A percentile compares a stretch with the other conserved stretches of the same genome.
phyloP scores from a whole-genome alignment of 2,797 vertebrate genomes.

The Synaphobranchus kaupii region DNA sequence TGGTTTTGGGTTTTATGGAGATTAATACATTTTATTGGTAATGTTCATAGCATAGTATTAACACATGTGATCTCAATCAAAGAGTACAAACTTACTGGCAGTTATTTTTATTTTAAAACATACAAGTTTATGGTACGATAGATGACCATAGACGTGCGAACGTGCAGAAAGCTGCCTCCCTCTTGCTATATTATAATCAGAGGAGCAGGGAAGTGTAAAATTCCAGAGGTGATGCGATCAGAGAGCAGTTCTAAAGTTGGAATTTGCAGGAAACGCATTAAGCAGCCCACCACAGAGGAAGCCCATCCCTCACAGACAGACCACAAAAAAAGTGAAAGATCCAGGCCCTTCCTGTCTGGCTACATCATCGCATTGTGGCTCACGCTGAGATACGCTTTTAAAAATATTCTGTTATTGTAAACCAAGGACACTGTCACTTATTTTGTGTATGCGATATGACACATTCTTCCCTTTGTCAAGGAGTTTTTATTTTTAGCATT shows the following conservation, averaged over 20 bases:
- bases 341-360: slow-evolving; percentile 13
- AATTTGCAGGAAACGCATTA: slow-evolving; percentile 28
- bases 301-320: slow-evolving; percentile 21
- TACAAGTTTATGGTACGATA: neutral
- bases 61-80: neutral
- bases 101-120: neutral
- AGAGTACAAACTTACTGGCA: too few relatives aligned
- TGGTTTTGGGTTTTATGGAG: neutral
- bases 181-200: slow-evolving; percentile 46
- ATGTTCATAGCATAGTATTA: too few relatives aligned
- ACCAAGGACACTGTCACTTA: slow-evolving; percentile 20
- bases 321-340: slow-evolving; percentile 21
- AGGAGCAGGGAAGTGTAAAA: neutral
- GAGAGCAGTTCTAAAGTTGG: slow-evolving; percentile 10
- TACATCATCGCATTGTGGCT: slow-evolving; percentile 14
- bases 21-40: neutral
- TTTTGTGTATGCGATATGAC: neutral
- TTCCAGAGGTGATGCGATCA: slow-evolving; percentile 19
- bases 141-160: neutral
- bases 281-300: slow-evolving; percentile 24
- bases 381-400: neutral
- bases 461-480: slow-evolving; percentile 11
- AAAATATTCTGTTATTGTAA: slow-evolving; percentile 16
- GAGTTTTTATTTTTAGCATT: slow-evolving; percentile 18
- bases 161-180: slow-evolving; percentile 49